Conservation (phyloP, 2,888 invertebrate species). For the Lamproptera curius region DNA sequence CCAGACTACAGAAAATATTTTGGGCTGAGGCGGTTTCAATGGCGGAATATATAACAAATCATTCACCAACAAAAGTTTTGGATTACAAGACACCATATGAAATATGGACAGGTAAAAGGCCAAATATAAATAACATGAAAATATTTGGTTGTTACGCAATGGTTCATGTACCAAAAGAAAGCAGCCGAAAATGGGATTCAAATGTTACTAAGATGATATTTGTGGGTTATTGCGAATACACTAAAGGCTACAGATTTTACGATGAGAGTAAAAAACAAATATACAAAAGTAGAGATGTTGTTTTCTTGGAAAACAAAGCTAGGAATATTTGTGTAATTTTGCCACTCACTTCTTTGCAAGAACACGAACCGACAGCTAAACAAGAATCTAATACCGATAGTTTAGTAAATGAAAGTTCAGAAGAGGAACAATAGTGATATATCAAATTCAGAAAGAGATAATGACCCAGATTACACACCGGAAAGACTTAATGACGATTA, state of each 20-base stretch:
- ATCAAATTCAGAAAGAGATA: constrained; percentile 8
- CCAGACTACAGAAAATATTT: constrained; percentile 3
- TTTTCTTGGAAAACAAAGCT: constrained; percentile 18
- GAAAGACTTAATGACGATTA: background rate
- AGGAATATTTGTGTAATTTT: too few species aligned
- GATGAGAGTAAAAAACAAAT: constrained; percentile 10
- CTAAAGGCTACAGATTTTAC: constrained; percentile 16
- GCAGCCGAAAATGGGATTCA: constrained; percentile 24
- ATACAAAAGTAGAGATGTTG: constrained; percentile 24
- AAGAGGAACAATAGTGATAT: constrained; percentile 14
- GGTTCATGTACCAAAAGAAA: constrained; percentile 25
- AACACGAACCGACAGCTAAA: background rate
- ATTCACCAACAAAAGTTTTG: constrained; percentile 15
- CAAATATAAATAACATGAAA: constrained; percentile 22
- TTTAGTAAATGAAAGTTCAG: constrained; percentile 15
- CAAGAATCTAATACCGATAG: background rate
- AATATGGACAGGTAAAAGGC: constrained; percentile 23
- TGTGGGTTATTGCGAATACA: constrained; percentile 10
- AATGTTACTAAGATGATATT: constrained; percentile 12
- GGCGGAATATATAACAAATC: constrained; percentile 11
- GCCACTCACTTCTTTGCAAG: background rate
- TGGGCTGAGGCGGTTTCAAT: constrained; percentile 16
- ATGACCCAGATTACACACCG: constrained; percentile 6
- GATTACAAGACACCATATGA: constrained; percentile 3
- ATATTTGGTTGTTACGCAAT: constrained; percentile 24